Conservation (phyloP, 2,888 invertebrate genomes). For the Aphelenchoides bicaudatus region DNA sequence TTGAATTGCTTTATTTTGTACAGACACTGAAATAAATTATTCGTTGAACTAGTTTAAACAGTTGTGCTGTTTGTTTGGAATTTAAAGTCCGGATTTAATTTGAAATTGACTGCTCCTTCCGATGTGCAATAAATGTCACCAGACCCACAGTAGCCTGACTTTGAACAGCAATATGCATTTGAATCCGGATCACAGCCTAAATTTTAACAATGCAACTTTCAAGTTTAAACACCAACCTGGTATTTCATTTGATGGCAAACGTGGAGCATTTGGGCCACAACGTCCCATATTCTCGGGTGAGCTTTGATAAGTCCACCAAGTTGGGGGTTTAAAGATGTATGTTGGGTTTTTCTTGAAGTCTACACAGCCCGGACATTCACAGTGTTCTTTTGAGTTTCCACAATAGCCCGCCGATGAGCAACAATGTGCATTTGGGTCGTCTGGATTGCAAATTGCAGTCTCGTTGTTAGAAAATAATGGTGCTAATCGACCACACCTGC, state of each 20-base stretch:
- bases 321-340: slow-evolving; percentile 38
- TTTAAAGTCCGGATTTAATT: slow-evolving; percentile 27
- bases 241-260: slow-evolving; percentile 45
- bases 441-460: slow-evolving; percentile 51
- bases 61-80: background rate
- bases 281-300: slow-evolving; percentile 48
- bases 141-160: slow-evolving; percentile 46
- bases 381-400: slow-evolving; percentile 52
- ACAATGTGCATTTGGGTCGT: slow-evolving; percentile 46
- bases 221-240: slow-evolving; percentile 50
- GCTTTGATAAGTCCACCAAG: slow-evolving; percentile 53
- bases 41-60: no score
- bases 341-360: slow-evolving; percentile 46
- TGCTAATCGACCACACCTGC: slow-evolving; percentile 47
- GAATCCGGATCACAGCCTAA: slow-evolving; percentile 50
- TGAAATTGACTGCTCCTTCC: slow-evolving; percentile 35
- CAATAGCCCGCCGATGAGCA: slow-evolving; percentile 54
- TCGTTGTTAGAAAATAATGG: slow-evolving; percentile 38
- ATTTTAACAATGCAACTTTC: slow-evolving; percentile 41
- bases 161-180: slow-evolving; percentile 33
- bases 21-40: no score
- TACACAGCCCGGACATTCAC: slow-evolving; percentile 54
- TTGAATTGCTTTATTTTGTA: no score
- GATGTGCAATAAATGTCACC: slow-evolving; percentile 37
- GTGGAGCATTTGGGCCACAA: background rate